Conservation (phyloP, 2,888 invertebrate species). For the Tholera decimalis region DNA sequence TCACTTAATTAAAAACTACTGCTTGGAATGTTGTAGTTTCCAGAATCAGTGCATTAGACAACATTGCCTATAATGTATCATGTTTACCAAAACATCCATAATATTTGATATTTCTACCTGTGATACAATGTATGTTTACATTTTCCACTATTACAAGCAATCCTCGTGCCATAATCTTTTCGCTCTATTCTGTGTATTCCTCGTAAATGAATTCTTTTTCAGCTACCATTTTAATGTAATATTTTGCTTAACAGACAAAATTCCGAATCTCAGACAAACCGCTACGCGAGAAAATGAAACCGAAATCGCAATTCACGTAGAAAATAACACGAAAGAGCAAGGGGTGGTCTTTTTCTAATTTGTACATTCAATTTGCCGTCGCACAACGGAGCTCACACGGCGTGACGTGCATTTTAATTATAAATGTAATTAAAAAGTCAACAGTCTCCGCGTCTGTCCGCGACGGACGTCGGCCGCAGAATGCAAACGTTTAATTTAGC, state of each 20-base stretch:
- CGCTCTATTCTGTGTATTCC: conserved; percentile 23
- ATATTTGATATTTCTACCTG: conserved; percentile 23
- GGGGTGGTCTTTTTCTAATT: conserved; percentile 57
- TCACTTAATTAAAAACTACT: not conserved
- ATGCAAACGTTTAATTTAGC: conserved; percentile 81
- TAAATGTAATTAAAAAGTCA: conserved; percentile 78
- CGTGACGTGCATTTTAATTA: conserved; percentile 78
- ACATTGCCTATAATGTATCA: not conserved
- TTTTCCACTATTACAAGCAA: conserved; percentile 22
- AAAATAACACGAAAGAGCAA: conserved; percentile 59
- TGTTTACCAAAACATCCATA: not conserved
- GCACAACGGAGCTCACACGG: conserved; percentile 65
- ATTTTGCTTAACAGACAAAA: conserved; percentile 47
- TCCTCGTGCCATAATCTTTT: conserved; percentile 16
- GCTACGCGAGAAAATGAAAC: conserved; percentile 59
- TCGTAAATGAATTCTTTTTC: conserved; percentile 36
- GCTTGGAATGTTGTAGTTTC: not conserved
- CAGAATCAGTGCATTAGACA: not conserved
- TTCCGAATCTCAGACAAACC: conserved; percentile 48
- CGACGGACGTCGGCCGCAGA: conserved; percentile 69
- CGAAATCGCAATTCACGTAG: conserved; percentile 54
- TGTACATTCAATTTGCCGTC: conserved; percentile 69
- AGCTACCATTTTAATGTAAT: conserved; percentile 33
- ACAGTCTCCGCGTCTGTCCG: conserved; percentile 66
- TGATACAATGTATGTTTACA: conserved; percentile 5